phyloP scores from a whole-genome alignment of 2,888 invertebrate species.

The Cremastinae sp. region DNA sequence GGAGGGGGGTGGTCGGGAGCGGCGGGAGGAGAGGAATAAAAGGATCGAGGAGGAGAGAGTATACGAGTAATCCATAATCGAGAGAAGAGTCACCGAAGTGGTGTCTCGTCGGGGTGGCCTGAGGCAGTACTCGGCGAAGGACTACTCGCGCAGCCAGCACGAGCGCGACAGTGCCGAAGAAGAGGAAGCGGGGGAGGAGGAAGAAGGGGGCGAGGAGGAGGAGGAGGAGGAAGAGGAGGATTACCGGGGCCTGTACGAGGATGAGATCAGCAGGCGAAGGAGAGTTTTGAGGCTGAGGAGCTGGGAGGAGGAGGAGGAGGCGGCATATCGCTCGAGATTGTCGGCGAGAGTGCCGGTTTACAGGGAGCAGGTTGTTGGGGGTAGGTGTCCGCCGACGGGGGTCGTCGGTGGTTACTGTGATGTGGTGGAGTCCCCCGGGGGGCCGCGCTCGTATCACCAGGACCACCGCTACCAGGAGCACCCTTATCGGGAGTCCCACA shows the following conservation, averaged over 20 bases:
- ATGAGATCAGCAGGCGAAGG: constrained; percentile 14
- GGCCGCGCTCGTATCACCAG: constrained; percentile 61
- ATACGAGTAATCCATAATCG: constrained; percentile 56
- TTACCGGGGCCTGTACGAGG: constrained; percentile 19
- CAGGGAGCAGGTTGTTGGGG: constrained; percentile 70
- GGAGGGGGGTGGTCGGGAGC: background rate
- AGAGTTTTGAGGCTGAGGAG: constrained; percentile 10
- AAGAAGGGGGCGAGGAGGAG: constrained; percentile 21
- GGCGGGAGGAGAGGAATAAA: background rate
- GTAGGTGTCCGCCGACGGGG: constrained; percentile 71
- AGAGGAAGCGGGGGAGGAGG: constrained; percentile 51
- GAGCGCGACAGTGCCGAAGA: constrained; percentile 51
- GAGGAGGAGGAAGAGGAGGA: constrained; percentile 45
- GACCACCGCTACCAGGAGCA: constrained; percentile 59
- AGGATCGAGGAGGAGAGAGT: constrained; percentile 9
- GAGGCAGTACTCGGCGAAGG: constrained; percentile 45
- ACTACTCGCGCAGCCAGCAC: constrained; percentile 42
- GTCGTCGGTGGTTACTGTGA: constrained; percentile 74
- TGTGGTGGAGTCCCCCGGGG: constrained; percentile 77
- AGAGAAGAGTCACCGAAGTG: constrained; percentile 57
- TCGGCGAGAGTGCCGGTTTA: constrained; percentile 56
- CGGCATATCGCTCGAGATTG: constrained; percentile 52
- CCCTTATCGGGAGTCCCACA: constrained; percentile 45
- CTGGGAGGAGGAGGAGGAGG: constrained; percentile 16
- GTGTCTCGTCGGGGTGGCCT: constrained; percentile 56